Percentiles rank a stretch among this genome's conserved stretches.
Conservation (phyloP, 2,113 vertebrate species). For the Sterna hirundo region DNA sequence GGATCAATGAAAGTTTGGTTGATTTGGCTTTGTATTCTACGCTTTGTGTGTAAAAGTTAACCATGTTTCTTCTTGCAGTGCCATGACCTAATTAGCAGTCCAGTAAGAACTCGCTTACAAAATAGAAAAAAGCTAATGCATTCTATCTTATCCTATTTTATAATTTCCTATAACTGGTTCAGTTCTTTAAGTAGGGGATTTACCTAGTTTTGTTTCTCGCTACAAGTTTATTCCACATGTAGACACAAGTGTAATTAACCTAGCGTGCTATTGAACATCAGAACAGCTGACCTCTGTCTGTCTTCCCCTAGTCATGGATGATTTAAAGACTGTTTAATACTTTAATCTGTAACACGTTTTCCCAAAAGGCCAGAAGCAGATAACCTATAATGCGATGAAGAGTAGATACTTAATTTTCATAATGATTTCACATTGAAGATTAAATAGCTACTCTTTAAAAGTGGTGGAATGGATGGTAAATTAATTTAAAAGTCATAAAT, state of each 20-base stretch:
- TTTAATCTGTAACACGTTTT: slow-evolving; percentile 15
- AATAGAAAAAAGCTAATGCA: not conserved
- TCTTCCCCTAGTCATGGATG: not conserved
- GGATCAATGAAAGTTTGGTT: not conserved
- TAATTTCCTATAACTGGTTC: not conserved
- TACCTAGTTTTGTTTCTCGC: not conserved
- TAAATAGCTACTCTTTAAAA: slow-evolving; percentile 10
- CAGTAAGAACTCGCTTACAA: not conserved
- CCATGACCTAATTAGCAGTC: not conserved
- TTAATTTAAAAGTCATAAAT: not conserved
- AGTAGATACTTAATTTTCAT: slow-evolving; percentile 4
- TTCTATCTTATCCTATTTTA: not conserved
- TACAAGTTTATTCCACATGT: not conserved
- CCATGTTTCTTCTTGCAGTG: not conserved
- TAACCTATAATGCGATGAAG: not conserved
- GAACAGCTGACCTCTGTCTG: slow-evolving; percentile 4
- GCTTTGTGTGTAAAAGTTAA: not conserved
- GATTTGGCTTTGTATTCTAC: not conserved
- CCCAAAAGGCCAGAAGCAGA: not conserved
- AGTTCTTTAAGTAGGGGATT: not conserved
- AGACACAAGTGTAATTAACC: not conserved
- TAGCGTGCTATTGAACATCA: not conserved
- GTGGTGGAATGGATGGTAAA: not conserved
- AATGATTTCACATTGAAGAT: not conserved
- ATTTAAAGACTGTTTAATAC: slow-evolving; percentile 34